phyloP scores from a whole-genome alignment of 2,797 vertebrate genomes.

The Podargus strigoides region DNA sequence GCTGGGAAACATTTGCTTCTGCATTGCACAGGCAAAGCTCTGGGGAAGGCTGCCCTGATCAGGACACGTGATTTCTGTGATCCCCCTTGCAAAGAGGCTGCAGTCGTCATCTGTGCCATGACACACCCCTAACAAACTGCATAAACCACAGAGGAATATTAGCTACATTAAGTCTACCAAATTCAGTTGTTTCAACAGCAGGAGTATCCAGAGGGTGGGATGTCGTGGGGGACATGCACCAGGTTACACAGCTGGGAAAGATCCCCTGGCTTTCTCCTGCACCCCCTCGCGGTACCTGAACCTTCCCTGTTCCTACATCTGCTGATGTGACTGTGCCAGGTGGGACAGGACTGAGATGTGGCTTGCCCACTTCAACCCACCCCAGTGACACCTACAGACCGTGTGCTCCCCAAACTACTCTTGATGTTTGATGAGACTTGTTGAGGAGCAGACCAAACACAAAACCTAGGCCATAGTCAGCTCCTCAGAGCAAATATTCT shows the following conservation, averaged over 20 bases:
- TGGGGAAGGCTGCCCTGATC: neutral
- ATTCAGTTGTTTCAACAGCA: neutral
- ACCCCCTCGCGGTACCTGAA: fast-evolving
- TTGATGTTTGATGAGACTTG: neutral
- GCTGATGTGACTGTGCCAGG: neutral
- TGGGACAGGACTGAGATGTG: neutral
- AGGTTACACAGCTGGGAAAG: neutral
- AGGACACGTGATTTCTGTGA: fast-evolving
- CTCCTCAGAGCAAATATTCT: neutral
- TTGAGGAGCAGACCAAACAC: neutral
- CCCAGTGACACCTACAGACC: neutral
- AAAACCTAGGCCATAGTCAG: neutral
- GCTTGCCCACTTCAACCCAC: neutral
- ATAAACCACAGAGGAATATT: neutral
- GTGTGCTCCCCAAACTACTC: neutral
- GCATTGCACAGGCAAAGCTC: neutral
- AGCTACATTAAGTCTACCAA: neutral
- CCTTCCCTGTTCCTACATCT: neutral
- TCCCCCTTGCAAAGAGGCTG: neutral
- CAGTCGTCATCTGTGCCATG: neutral
- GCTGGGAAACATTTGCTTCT: neutral
- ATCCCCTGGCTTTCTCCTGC: neutral
- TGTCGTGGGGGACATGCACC: neutral
- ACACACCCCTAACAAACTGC: neutral
- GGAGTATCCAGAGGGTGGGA: neutral